Base-by-base conservation (phyloP, 2,888 invertebrate genomes). In the Lasius platythorax region DNA sequence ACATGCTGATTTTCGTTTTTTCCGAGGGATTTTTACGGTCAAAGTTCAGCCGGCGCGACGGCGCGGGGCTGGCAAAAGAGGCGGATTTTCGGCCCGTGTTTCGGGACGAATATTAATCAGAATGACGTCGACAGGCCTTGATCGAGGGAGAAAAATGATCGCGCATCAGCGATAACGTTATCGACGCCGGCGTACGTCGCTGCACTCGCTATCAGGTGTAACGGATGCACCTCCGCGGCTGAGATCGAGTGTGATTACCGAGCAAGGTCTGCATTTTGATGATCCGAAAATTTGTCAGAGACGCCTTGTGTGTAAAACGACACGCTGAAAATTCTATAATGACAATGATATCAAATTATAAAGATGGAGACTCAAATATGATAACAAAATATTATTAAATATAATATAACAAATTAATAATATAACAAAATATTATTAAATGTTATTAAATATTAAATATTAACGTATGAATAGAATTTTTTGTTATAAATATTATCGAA, bases 1-100 rank as follows among this genome's bases (percentile, higher is more conserved):
- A 86, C 93, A 92, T 91, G 94, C 93, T 94, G 93, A 94, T 93
- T 94, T 94, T 93, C 92, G 91, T 93, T 94, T 94, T 94, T 94
- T 93, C 90, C 73, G 46, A 46, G 23, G 85, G 88, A 92, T 93
- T 94, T 94, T 94, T 94, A 89, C 91, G 91, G 91, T 90, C 92
- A 92, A 90, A 93, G 94, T 90, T 93, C 83, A 87, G 53, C 76
- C 15, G 37, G 4, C 23, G 23, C 12, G 46, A 12, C 18, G 6
- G 8, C 46, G 58, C 8, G 9, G 46, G 37, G 3, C 64, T 67
- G 72, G 6, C 12, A 9, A 8, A 12, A 76, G 73, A 66, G 33
- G 12, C 30, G 46, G 58, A 82, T 85, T 89, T 91, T 91, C 88
- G 86, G 64, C 63, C n/a, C 5, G 43, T 28, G 43, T 88, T 91